Percentiles rank a stretch among this genome's conserved stretches.
These are phyloP conservation scores for Casuarius casuarius DNA, from an alignment of 2,113 vertebrate species.

Conservation along the genomic window DNA sequence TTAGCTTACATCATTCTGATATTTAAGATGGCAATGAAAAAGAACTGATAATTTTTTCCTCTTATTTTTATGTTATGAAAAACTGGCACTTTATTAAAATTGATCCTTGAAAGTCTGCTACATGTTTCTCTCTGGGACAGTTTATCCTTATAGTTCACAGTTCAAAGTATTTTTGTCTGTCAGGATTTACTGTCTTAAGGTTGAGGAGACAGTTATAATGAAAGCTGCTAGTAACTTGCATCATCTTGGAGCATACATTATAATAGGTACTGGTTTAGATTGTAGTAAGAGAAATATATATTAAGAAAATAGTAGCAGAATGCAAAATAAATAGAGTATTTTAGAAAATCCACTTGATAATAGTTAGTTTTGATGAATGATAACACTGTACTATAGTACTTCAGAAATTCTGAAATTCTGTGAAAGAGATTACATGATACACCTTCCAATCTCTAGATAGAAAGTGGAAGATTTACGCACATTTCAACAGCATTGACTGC, in stretches of 20 bases:
- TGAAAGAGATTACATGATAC: neutral
- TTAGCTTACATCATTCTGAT: neutral
- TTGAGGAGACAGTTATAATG: neutral
- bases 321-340: neutral
- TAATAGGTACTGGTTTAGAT: neutral
- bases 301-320: neutral
- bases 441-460: neutral
- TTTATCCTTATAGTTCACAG: neutral
- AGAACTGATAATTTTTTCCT: neutral
- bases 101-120: neutral
- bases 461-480: neutral
- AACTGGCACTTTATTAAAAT: neutral
- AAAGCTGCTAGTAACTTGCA: neutral
- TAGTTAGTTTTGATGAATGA: neutral
- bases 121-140: neutral
- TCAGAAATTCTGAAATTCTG: neutral
- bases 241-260: neutral
- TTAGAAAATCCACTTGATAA: neutral
- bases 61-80: neutral
- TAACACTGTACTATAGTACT: neutral
- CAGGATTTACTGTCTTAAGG: neutral
- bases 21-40: neutral
- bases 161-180: neutral
- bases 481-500: conserved; percentile 65
- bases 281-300: neutral